phyloP scores from a whole-genome alignment of 2,113 vertebrate genomes.

The Rhynchomys soricoides region DNA sequence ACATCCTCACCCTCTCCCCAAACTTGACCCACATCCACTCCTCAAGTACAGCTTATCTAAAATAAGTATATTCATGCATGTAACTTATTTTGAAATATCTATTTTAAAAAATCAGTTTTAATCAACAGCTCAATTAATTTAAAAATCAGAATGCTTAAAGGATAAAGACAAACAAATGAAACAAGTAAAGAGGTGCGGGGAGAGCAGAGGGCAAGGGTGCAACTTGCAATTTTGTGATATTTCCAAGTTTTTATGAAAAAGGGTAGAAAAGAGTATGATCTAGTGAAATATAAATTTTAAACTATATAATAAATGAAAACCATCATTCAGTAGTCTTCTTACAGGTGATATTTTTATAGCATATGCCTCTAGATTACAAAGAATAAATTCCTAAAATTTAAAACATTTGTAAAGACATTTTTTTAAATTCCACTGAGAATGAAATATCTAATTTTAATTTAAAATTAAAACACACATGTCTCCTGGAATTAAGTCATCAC shows the following conservation, averaged over 20 bases:
- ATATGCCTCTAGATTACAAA: slow-evolving; percentile 29
- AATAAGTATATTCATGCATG: background rate
- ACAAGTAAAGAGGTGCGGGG: background rate
- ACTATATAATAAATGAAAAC: slow-evolving; percentile 44
- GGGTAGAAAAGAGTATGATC: background rate
- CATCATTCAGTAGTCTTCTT: background rate
- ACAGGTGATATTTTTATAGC: background rate
- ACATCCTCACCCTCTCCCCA: background rate
- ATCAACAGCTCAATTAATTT: background rate
- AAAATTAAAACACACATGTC: slow-evolving; percentile 27
- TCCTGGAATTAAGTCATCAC: slow-evolving; percentile 22
- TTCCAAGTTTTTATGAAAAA: slow-evolving; percentile 55
- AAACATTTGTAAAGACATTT: background rate
- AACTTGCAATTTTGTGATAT: slow-evolving; percentile 6
- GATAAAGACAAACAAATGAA: background rate
- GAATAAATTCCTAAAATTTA: background rate
- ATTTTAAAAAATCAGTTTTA: slow-evolving; percentile 10
- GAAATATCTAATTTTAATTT: slow-evolving; percentile 48
- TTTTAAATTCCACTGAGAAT: slow-evolving; percentile 47
- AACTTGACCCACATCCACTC: background rate
- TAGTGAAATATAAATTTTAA: slow-evolving; percentile 1
- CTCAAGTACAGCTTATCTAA: background rate
- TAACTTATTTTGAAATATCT: slow-evolving; percentile 36
- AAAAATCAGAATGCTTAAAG: background rate
- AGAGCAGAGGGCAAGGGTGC: background rate